Evolutionary conservation across 2,888 invertebrate species (phyloP), one percentile per base, ranked within the genome.

Genomic region (Stenurella melanura): DNA sequence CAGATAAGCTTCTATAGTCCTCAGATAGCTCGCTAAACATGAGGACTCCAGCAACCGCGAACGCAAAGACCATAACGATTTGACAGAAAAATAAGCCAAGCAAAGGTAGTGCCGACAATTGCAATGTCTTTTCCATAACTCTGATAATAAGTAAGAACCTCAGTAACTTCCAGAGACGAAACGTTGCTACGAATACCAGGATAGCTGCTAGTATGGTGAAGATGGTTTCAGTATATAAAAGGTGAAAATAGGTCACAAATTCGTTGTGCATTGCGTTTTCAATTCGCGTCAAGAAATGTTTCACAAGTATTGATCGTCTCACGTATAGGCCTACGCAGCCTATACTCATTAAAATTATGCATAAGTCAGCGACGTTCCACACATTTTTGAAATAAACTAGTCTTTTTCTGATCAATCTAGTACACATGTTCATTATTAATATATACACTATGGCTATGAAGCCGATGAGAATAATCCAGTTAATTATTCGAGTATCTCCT

Each of bases 141-240:
- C 80, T 80, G 72, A 87, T 85, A 50, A 87, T 85, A 3, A 80
- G 17, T 63, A 85, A 76, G 73, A 86, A 87, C 76, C 86, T 78
- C 18, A 87, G 75, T 58, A 87, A 74, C 63, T 85, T 86, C 87
- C 87, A 87, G 0, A 87, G 71, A 10, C 87, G 83, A 9, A 87
- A 71, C 5, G 87, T 87, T 3, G 86, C 84, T 12, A 87, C 66
- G 73, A 85, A 83, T 11, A 87, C 83, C 54, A 87, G 75, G 42
- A 80, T 11, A 12, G 85, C 85, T 0, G 83, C 83, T 18, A 85
- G 67, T 0, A 82, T 38, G 0, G 83, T 85, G 15, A 87, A 73
- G 15, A 77, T 58, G 11, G 74, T 77, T 21, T 87, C 86, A 3
- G 84, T 74, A 30, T 75, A 77, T 50, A 86, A 83, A 10, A 87